Conservation (phyloP, 2,113 vertebrate species). For the Emydocephalus ijimae region DNA sequence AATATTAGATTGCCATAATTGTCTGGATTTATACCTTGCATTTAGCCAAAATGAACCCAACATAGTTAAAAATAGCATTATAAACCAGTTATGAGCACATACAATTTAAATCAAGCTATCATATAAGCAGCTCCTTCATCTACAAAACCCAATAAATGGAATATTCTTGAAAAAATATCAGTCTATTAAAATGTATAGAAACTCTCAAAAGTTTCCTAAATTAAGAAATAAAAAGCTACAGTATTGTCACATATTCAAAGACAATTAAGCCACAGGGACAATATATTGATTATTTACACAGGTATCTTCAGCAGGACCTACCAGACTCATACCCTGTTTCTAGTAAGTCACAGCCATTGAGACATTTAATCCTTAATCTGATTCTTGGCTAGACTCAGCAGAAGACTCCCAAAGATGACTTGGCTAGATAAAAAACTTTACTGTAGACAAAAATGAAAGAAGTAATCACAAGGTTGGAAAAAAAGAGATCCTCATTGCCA, state of each 20-base stretch:
- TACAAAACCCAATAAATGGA: not conserved
- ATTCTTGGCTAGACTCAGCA: not conserved
- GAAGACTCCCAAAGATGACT: not conserved
- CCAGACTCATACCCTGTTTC: not conserved
- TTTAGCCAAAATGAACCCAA: not conserved
- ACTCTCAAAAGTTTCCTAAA: conserved; percentile 3
- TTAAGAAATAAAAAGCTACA: not conserved
- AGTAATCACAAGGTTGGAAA: not conserved
- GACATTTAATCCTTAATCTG: not conserved
- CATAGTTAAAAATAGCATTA: not conserved
- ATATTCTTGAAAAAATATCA: not conserved
- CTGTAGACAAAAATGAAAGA: not conserved
- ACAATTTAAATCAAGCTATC: not conserved
- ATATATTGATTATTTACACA: not conserved
- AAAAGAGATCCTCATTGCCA: not conserved
- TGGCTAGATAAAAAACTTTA: not conserved
- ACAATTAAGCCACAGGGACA: not conserved
- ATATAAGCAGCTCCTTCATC: not conserved
- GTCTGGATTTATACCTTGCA: not conserved
- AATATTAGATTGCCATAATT: not conserved
- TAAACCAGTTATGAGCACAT: not conserved
- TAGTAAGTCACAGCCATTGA: not conserved
- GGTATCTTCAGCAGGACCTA: not conserved
- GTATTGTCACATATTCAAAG: conserved; percentile 11
- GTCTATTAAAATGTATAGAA: not conserved